Base-by-base conservation (phyloP, 2,797 vertebrate species). In the Delichon dasypus region DNA sequence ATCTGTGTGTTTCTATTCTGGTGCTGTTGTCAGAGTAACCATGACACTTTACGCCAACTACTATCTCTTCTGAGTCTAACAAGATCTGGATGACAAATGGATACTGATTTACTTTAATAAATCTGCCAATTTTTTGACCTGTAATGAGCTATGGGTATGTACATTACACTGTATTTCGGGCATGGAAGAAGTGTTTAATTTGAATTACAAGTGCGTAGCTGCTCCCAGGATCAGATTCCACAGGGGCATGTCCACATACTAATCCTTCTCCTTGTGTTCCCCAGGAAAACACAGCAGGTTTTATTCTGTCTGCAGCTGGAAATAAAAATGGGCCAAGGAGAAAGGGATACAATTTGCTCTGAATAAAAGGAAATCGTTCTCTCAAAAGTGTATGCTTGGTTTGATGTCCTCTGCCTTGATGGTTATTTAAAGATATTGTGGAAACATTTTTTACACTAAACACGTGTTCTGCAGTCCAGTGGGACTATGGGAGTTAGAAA, bases 1-100 rank as follows among this genome's bases (percentile, higher is more conserved):
- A 66, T 83, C 88, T 90, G 89, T n/a, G 23, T 73, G n/a, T 81
- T 96, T 85, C 85, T 93, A 51, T 85, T 91, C 73, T 51, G 23
- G 60, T 91, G 62, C 90, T 57, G 85, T 86, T 88, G 88, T 62
- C 88, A 84, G 62, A 75, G 85, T 84, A 94, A 94, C 91, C 53
- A 13, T 5, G n/a, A 75, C 29, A 45, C 48, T 88, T 73, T 11
- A 88, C 0, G 0, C 44, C 42, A 32, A 38, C 78, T 40, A 21
- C 47, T 45, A 0, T 47, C 36, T 85, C 57, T 48, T 64, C 44
- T 34, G 55, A 81, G 55, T 60, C 67, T 60, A 70, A 58, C 54
- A 66, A 34, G 62, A 81, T 74, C 66, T 45, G n/a, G 47, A 42
- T 75, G 58, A 61, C 47, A 78, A 38, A 64, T 82, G 47, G 91